Conservation (phyloP, 1,140 invertebrate species). For the Pseudachorutes palmiensis region DNA sequence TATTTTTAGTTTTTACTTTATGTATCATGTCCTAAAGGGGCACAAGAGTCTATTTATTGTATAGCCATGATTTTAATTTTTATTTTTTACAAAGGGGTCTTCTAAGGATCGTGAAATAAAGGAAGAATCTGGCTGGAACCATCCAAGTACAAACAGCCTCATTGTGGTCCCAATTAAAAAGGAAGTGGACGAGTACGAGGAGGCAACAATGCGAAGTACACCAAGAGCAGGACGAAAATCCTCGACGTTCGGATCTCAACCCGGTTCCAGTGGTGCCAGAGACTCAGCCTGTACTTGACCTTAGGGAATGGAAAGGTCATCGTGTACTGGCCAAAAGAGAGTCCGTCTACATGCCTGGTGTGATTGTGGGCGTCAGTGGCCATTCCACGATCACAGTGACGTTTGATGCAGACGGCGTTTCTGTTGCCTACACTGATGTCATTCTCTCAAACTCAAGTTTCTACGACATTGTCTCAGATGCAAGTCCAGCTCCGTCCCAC, state of each 20-base stretch:
- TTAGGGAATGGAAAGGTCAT: slow-evolving; percentile 48
- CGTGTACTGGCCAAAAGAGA: slow-evolving; percentile 41
- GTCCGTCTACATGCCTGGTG: slow-evolving; percentile 72
- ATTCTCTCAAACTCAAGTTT: slow-evolving; percentile 25
- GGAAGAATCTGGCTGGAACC: too few species aligned
- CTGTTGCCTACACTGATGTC: slow-evolving; percentile 27
- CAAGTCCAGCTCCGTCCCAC: slow-evolving; percentile 73
- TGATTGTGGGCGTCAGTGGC: slow-evolving; percentile 53
- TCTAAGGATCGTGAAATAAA: too few species aligned
- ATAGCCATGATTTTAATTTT: too few species aligned
- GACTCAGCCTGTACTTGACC: slow-evolving; percentile 21
- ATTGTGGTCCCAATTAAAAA: background rate
- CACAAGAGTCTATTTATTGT: too few species aligned
- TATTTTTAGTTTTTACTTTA: too few species aligned
- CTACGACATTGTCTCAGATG: slow-evolving; percentile 84
- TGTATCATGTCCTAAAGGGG: too few species aligned
- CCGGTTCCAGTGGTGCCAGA: background rate
- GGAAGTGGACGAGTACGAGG: background rate
- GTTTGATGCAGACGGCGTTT: slow-evolving; percentile 58
- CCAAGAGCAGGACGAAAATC: too few species aligned
- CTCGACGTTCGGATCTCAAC: too few species aligned
- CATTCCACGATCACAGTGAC: slow-evolving; percentile 53
- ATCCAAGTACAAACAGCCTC: slow-evolving; percentile 4
- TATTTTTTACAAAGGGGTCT: too few species aligned
- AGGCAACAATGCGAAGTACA: too few species aligned